Conservation (phyloP, 2,888 invertebrate species). For the Drosophila birchii region DNA sequence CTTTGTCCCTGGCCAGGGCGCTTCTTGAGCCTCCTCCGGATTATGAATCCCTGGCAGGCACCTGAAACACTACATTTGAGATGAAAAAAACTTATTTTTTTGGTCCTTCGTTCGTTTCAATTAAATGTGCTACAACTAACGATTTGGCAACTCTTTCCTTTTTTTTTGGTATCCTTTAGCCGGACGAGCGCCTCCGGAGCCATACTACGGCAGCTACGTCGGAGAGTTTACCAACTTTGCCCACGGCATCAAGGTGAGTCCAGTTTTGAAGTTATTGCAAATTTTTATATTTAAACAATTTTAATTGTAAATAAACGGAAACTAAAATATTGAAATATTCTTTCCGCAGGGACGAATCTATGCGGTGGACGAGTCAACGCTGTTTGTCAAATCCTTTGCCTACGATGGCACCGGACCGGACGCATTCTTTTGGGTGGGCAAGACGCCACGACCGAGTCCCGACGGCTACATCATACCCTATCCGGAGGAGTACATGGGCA, state of each 20-base stretch:
- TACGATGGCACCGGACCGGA: slow-evolving; percentile 95
- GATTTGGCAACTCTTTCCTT: slow-evolving; percentile 6
- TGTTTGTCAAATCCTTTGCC: slow-evolving; percentile 94
- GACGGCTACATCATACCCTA: slow-evolving; percentile 94
- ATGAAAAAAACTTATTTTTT: slow-evolving; percentile 21
- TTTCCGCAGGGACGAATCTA: slow-evolving; percentile 89
- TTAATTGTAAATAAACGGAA: not conserved
- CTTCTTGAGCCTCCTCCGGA: slow-evolving; percentile 51
- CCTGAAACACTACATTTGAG: slow-evolving; percentile 21
- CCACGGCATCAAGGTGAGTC: slow-evolving; percentile 88
- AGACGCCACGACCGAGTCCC: slow-evolving; percentile 91
- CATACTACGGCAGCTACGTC: slow-evolving; percentile 91
- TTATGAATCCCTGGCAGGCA: slow-evolving; percentile 56
- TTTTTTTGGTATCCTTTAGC: slow-evolving; percentile 58
- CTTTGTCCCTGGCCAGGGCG: slow-evolving; percentile 40
- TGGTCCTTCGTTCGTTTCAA: slow-evolving; percentile 6
- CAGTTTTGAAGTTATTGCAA: not conserved
- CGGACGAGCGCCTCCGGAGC: slow-evolving; percentile 85
- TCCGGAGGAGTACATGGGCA: slow-evolving; percentile 92
- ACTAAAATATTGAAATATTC: not conserved
- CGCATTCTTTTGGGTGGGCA: slow-evolving; percentile 96
- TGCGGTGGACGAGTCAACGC: slow-evolving; percentile 94
- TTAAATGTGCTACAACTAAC: slow-evolving; percentile 36
- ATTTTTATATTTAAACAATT: not conserved
- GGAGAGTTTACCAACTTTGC: slow-evolving; percentile 90